A percentile compares a stretch with the other conserved stretches of the same genome.
Conservation (phyloP, 2,797 vertebrate genomes). For the Tarsius wallacei region DNA sequence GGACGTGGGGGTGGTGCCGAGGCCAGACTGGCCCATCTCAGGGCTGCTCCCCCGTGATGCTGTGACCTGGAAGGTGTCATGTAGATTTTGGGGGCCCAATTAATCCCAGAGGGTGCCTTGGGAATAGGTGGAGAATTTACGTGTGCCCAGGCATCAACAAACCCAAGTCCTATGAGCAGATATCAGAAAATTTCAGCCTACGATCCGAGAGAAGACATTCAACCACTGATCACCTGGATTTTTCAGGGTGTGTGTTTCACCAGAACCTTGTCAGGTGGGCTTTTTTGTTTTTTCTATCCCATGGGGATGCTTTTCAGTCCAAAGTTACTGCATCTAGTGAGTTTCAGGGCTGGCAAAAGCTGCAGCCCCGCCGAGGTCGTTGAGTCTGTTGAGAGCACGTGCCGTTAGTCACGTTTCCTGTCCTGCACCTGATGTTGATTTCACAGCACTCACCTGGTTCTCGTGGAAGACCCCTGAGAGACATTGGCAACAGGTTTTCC, state of each 20-base stretch:
- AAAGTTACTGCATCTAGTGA: neutral
- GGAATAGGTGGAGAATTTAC: neutral
- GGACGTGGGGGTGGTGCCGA: neutral
- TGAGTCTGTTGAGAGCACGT: neutral
- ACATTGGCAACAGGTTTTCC: neutral
- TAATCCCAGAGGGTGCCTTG: neutral
- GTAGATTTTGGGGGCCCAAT: neutral
- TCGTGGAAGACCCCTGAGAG: neutral
- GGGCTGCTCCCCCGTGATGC: neutral
- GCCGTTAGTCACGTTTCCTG: neutral
- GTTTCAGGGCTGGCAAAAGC: neutral
- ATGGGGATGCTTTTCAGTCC: neutral
- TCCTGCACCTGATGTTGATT: constrained; percentile 34
- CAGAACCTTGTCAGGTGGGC: neutral
- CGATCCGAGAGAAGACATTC: neutral
- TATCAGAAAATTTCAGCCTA: constrained; percentile 8
- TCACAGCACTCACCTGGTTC: constrained; percentile 30
- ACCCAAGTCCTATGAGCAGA: neutral
- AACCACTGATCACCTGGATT: neutral
- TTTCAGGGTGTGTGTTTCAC: neutral
- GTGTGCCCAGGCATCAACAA: neutral
- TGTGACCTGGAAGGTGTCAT: neutral
- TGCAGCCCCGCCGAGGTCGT: neutral
- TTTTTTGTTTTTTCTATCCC: neutral
- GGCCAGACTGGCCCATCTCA: neutral